These are phyloP conservation scores for Actinopyga echinites DNA, from an alignment of 53 echinoderm and acorn worm species.

Conservation along the genomic window DNA sequence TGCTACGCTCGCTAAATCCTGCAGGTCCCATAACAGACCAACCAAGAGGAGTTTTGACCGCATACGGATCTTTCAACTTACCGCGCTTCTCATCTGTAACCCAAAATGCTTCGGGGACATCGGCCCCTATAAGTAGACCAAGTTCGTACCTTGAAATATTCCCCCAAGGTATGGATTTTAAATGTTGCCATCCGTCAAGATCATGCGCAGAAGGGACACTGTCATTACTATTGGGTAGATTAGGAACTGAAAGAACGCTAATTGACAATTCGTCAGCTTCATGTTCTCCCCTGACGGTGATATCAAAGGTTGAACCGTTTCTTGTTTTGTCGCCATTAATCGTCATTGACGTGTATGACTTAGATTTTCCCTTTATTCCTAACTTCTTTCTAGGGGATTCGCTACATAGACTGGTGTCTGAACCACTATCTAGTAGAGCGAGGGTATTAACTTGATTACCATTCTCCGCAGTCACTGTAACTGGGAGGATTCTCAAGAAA, in stretches of 20 bases:
- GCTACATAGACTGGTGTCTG: conserved; percentile 47
- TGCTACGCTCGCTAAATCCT: background rate
- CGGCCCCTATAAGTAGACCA: conserved; percentile 36
- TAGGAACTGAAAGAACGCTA: conserved; percentile 35
- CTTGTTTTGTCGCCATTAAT: conserved; percentile 43
- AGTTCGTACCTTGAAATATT: conserved; percentile 1
- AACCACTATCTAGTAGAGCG: conserved; percentile 47
- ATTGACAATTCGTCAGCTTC: conserved; percentile 33
- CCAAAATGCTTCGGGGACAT: conserved; percentile 55
- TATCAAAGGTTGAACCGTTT: conserved; percentile 34
- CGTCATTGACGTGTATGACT: conserved; percentile 51
- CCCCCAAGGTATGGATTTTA: conserved; percentile 27
- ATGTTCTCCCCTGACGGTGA: conserved; percentile 39
- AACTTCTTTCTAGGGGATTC: conserved; percentile 33
- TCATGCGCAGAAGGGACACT: conserved; percentile 38
- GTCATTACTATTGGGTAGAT: conserved; percentile 26
- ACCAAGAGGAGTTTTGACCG: conserved; percentile 33
- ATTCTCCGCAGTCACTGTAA: conserved; percentile 43
- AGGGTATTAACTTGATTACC: conserved; percentile 56
- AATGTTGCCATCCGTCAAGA: conserved; percentile 39
- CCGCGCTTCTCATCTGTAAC: conserved; percentile 50
- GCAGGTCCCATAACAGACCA: conserved; percentile 50
- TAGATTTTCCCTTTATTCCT: conserved; percentile 22
- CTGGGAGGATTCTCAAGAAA: conserved; percentile 57
- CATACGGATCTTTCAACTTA: conserved; percentile 37